A percentile compares a stretch with the other conserved stretches of the same genome.
Conservation (phyloP, 2,113 vertebrate genomes). For the Gymnorhina tibicen region DNA sequence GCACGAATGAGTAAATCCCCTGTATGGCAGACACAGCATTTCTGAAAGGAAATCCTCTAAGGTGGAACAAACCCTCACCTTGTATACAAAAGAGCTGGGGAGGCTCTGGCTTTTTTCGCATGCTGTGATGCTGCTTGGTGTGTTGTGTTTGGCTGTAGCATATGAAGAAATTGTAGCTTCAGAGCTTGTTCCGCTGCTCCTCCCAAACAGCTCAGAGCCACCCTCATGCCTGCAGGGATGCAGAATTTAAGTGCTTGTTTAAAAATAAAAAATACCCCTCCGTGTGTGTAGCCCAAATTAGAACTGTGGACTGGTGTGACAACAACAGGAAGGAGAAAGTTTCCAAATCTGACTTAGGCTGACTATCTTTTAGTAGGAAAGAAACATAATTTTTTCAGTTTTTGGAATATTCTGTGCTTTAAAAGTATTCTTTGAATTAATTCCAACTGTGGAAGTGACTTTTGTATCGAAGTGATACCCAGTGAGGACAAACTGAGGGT, state of each 20-base stretch:
- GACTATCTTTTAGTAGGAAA: background rate
- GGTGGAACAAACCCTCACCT: background rate
- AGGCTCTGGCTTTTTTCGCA: background rate
- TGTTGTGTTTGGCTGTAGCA: background rate
- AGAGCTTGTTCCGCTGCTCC: background rate
- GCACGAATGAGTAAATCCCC: background rate
- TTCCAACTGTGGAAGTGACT: background rate
- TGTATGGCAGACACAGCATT: background rate
- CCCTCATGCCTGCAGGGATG: background rate
- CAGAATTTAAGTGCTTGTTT: background rate
- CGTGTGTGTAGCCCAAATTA: rapidly evolving
- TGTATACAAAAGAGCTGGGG: background rate
- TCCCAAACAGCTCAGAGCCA: background rate
- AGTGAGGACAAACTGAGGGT: background rate
- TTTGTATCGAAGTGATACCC: rapidly evolving
- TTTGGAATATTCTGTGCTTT: background rate
- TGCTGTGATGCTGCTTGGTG: background rate
- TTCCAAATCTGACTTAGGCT: background rate
- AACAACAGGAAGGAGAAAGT: background rate
- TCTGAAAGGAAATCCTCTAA: background rate
- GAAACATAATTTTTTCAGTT: background rate
- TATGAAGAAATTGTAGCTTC: background rate
- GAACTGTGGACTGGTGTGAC: rapidly evolving
- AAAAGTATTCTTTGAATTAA: background rate
- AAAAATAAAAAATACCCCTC: background rate